Evolutionary conservation across 2,113 vertebrate species (phyloP).

Genomic region (Forbesichthys papilliferus): DNA sequence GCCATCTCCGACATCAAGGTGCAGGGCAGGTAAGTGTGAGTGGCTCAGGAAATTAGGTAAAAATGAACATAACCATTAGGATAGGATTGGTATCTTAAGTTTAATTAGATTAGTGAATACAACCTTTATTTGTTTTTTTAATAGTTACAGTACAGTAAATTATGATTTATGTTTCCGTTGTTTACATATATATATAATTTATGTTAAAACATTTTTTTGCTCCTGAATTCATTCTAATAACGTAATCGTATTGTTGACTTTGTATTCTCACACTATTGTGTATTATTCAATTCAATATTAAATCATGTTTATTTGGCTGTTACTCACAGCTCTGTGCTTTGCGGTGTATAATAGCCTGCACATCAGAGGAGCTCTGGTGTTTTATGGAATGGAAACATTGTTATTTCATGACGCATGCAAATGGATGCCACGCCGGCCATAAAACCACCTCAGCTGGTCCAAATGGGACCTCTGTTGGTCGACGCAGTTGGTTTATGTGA

Average conservation of each 20-base stretch:
- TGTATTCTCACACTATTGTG: neutral
- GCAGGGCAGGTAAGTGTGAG: constrained; percentile 89
- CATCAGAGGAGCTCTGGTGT: constrained; percentile 39
- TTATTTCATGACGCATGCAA: constrained; percentile 57
- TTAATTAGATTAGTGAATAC: neutral
- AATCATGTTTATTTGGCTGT: neutral
- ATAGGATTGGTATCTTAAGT: neutral
- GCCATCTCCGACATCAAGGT: constrained; percentile 98
- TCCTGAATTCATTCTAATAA: neutral
- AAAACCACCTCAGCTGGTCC: constrained; percentile 70
- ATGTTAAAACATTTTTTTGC: neutral
- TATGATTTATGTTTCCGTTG: neutral
- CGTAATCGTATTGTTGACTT: neutral
- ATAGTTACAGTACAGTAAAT: no score
- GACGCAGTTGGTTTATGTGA: constrained; percentile 73
- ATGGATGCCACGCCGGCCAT: constrained; percentile 54
- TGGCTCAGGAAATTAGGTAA: neutral
- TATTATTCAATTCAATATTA: neutral
- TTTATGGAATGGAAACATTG: constrained; percentile 56
- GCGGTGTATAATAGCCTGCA: neutral
- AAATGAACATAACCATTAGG: neutral
- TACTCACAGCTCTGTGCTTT: constrained; percentile 14
- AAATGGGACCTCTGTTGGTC: constrained; percentile 57
- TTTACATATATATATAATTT: no score
- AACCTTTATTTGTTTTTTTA: no score